Conservation (phyloP, 2,888 invertebrate genomes). For the Tipula lateralis region DNA sequence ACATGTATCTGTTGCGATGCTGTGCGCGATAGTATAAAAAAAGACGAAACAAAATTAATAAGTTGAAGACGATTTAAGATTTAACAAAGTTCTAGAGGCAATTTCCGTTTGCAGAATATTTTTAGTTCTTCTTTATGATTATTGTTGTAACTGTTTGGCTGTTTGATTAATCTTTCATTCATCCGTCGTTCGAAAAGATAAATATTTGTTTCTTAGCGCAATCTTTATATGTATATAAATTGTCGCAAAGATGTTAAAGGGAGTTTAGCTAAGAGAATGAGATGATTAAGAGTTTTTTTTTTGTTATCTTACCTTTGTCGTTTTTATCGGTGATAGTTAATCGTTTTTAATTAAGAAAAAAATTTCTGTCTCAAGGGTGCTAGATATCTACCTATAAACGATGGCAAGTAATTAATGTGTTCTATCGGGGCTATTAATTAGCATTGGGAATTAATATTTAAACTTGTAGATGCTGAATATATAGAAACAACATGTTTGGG, state of each 20-base stretch:
- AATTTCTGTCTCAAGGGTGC: neutral
- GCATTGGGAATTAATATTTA: neutral
- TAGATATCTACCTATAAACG: neutral
- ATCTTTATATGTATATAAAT: neutral
- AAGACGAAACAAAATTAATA: neutral
- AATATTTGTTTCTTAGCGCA: neutral
- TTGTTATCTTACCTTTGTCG: neutral
- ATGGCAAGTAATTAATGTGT: neutral
- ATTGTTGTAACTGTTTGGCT: neutral
- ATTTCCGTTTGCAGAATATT: neutral
- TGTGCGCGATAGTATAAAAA: neutral
- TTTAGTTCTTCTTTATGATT: neutral
- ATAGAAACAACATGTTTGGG: neutral
- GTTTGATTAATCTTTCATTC: constrained; percentile 24
- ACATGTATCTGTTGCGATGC: neutral
- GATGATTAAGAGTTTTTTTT: constrained; percentile 9
- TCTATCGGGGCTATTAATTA: neutral
- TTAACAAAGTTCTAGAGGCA: neutral
- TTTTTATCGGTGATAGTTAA: neutral
- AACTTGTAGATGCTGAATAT: neutral
- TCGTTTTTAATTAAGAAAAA: neutral
- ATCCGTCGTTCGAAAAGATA: neutral
- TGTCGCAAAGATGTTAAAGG: neutral
- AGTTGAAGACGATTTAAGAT: neutral
- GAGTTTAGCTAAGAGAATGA: neutral